These are phyloP conservation scores for Osmerus mordax DNA, from an alignment of 2,113 vertebrate genomes.

Conservation along the genomic window DNA sequence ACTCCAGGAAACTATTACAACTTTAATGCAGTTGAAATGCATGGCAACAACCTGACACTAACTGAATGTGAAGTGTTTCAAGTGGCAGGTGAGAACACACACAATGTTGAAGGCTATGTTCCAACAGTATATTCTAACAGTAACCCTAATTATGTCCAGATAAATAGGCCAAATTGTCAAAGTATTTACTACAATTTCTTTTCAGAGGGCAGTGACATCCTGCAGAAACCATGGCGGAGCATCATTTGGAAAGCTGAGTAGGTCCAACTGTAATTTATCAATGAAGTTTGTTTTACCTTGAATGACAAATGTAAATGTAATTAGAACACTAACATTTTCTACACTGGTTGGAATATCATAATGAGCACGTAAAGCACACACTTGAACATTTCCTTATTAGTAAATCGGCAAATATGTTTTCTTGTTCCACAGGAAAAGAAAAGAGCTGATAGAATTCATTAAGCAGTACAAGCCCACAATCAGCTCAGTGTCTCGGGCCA, in stretches of 20 bases:
- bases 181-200: background rate
- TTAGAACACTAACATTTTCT: background rate
- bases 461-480: slow-evolving; percentile 49
- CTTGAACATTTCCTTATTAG: too few species aligned
- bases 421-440: background rate
- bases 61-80: slow-evolving; percentile 65
- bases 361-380: too few species aligned
- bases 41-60: slow-evolving; percentile 48
- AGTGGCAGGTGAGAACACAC: slow-evolving; percentile 53
- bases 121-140: too few species aligned
- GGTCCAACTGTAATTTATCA: slow-evolving; percentile 8
- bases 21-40: slow-evolving; percentile 48
- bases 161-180: too few species aligned
- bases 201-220: slow-evolving; percentile 26
- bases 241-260: slow-evolving; percentile 55
- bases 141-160: too few species aligned
- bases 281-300: background rate
- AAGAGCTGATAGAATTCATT: slow-evolving; percentile 53
- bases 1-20: slow-evolving; percentile 36
- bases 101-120: too few species aligned
- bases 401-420: too few species aligned
- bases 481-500: slow-evolving; percentile 42
- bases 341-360: too few species aligned
- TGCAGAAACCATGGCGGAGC: slow-evolving; percentile 61
- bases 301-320: background rate